Evolutionary conservation across 2,888 invertebrate species (phyloP), one percentile per base, ranked within the genome.

Genomic region (Drosophila formosana): DNA sequence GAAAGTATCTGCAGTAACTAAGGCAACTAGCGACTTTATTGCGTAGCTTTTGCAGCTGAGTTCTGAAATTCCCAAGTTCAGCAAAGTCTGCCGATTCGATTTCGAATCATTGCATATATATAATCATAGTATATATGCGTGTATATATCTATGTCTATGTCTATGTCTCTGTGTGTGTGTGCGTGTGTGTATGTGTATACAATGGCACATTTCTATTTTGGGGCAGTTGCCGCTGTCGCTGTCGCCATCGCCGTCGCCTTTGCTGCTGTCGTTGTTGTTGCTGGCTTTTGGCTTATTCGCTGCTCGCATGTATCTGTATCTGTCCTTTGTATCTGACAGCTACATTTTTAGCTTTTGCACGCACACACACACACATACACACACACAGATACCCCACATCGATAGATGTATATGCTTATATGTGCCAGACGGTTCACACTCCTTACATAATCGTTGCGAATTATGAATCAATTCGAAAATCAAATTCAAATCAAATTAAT

Each of bases 151-250:
- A 11, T 39, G 4, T 64, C 13, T 52, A 26, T 61, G 37, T 47
- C 26, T 55, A 18, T 53, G 9, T 52, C 32, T 53, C 1, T 51
- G 46, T 60, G 47, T 45, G 26, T 50, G 43, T 51, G 41, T 64
- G n/a, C n/a, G 58, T 47, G 30, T 66, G 37, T 71, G 41, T 50
- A 34, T 60, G 37, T 67, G 61, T 73, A 47, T 61, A 78, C 65
- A 80, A 57, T 66, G 72, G 72, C 60, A 75, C 61, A 66, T 72
- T 72, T 82, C 82, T 82, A 82, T 82, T 82, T 82, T 68, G 66
- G 79, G 68, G 51, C 73, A 37, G 67, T 63, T 55, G 46, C 53
- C 58, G 56, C 53, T 65, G 56, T 26, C 43, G 30, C 18, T 32
- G n/a, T n/a, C n/a, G n/a, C n/a, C n/a, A n/a, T n/a, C n/a, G n/a